These are phyloP conservation scores for Drosophila mojavensis DNA, from an alignment of 1,140 invertebrate genomes.

Conservation along the genomic window DNA sequence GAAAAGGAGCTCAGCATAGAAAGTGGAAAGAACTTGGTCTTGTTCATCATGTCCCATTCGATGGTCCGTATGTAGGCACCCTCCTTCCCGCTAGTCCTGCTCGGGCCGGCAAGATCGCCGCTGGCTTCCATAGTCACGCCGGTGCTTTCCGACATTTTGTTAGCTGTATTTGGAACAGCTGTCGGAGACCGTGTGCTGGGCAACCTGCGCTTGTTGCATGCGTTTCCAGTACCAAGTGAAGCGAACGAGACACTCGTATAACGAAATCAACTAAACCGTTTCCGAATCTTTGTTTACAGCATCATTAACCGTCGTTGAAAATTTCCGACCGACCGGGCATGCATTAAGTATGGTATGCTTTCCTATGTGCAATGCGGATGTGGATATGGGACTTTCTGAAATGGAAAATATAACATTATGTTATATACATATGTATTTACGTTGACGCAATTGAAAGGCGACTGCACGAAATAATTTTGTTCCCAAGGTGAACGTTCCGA, in stretches of 20 bases:
- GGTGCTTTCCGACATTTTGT: slow-evolving; percentile 66
- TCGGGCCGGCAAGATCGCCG: slow-evolving; percentile 29
- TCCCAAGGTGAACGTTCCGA: slow-evolving; percentile 55
- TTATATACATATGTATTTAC: slow-evolving; percentile 8
- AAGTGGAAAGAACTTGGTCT: slow-evolving; percentile 95
- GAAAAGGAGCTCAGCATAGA: slow-evolving; percentile 94
- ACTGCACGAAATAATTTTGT: slow-evolving; percentile 42
- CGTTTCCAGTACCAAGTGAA: slow-evolving; percentile 38
- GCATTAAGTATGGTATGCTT: slow-evolving; percentile 38
- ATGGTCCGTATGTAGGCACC: slow-evolving; percentile 92
- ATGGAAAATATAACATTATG: slow-evolving; percentile 32
- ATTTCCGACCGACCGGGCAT: slow-evolving; percentile 1
- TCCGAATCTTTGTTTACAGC: slow-evolving; percentile 51
- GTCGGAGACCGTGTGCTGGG: slow-evolving; percentile 49
- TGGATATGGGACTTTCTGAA: slow-evolving; percentile 32
- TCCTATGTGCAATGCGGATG: slow-evolving; percentile 18
- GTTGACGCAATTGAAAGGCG: slow-evolving; percentile 25
- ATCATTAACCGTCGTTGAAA: slow-evolving; percentile 44
- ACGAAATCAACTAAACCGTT: slow-evolving; percentile 15
- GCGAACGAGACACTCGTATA: slow-evolving; percentile 7
- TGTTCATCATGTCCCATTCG: slow-evolving; percentile 99
- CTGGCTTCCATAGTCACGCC: slow-evolving; percentile 47
- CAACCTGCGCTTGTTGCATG: slow-evolving; percentile 50
- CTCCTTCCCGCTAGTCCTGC: slow-evolving; percentile 30
- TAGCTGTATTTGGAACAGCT: slow-evolving; percentile 55